Base-by-base conservation (phyloP, 2,888 invertebrate genomes). In the Phyto melanocephala region DNA sequence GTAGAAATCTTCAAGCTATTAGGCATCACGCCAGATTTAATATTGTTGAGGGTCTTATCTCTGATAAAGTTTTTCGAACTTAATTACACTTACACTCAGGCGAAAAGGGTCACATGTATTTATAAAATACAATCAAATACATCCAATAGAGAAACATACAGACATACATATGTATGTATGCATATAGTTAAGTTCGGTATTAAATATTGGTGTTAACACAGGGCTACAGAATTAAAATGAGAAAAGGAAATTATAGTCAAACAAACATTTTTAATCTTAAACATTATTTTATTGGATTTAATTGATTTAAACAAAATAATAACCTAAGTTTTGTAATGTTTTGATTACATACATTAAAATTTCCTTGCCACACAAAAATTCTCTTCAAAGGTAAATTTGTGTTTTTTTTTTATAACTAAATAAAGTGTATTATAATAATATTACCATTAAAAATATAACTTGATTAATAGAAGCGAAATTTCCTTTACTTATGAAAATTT, bases 21-120 rank as follows among this genome's bases (percentile, higher is more conserved):
- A 56, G 71, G 65, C 82, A 82, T 82, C 82, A 79, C 82, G 79
- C 79, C 82, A 82, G 82, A 60, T 79, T 79, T 60, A 22, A 58
- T 65, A 45, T 52, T 71, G 60, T 52, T 62, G 52, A 52, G 42
- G 20, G 13, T 52, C 45, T 70, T 82, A 82, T 82, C 82, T 70
- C 52, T 56, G 79, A 75, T 79, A 79, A 82, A 82, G 82, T 82
- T 75, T 82, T 82, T 82, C 79, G 82, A 82, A 82, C 82, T 82
- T 79, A 60, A 67, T 76, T 60, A 50, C 45, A 79, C 35, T 45
- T 33, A 74, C 28, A 72, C 50, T 35, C 4, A 20, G 15, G 33
- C 47, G 13, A 82, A 82, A 65, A 82, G 79, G 79, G 82, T 79
- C 82, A 82, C 70, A 60, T 6, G 28, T 42, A 70, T 45, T n/a